A percentile compares a stretch with the other conserved stretches of the same genome.
Evolutionary conservation across 1,140 invertebrate genomes (phyloP).

Genomic region (Hycleus phaleratus): DNA sequence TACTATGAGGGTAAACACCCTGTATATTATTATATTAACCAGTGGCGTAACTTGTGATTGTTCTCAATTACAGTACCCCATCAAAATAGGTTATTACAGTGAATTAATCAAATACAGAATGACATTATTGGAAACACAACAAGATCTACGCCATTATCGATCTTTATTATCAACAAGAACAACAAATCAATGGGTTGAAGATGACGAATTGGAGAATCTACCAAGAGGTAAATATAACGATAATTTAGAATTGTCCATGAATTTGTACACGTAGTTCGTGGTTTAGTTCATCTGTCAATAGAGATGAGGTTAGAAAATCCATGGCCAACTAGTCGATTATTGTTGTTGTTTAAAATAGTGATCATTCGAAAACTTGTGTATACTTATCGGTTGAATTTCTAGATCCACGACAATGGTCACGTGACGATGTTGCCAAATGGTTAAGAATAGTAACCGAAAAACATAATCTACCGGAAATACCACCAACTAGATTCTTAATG

Average conservation of each 20-base stretch:
- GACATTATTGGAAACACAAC: background rate
- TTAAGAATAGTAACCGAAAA: conserved; percentile 49
- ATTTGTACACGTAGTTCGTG: no score
- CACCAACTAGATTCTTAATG: conserved; percentile 59
- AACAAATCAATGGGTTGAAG: background rate
- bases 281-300: no score
- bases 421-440: conserved; percentile 60
- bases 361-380: no score
- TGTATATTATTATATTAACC: no score
- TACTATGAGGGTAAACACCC: no score
- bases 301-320: no score
- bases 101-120: background rate
- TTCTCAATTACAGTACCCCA: no score
- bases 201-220: conserved; percentile 21
- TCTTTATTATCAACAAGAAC: background rate
- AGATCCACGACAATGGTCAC: conserved; percentile 63
- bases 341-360: no score
- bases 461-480: conserved; percentile 51
- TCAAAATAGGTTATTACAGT: conserved; percentile 33
- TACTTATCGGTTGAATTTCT: conserved; percentile 5
- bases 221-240: conserved; percentile 29
- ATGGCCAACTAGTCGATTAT: no score
- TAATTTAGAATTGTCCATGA: no score
- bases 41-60: no score
- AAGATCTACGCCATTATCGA: background rate